These are phyloP conservation scores for Theonella swinhoei DNA, from an alignment of 37 sponge, comb jelly and placozoan genomes.

Conservation along the genomic window DNA sequence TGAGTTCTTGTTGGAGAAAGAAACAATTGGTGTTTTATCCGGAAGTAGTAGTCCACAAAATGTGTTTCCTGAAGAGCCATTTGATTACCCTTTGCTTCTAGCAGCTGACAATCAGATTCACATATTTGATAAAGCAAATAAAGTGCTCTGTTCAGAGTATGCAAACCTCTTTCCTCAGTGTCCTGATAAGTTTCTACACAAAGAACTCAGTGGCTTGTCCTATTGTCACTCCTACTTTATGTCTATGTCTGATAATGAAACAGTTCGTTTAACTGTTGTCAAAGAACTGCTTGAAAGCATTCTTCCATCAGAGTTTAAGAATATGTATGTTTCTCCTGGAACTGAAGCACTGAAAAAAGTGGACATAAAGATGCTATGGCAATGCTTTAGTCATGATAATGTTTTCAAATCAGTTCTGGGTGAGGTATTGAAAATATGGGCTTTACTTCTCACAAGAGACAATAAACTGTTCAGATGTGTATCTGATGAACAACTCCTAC, in stretches of 20 bases:
- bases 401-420: slow-evolving; percentile 13
- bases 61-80: slow-evolving; percentile 38
- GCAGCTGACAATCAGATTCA: slow-evolving; percentile 40
- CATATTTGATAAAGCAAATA: slow-evolving; percentile 26
- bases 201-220: slow-evolving; percentile 3
- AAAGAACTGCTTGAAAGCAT: not conserved
- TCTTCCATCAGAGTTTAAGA: slow-evolving; percentile 4
- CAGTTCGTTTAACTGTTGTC: not conserved
- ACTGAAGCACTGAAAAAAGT: not conserved
- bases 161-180: not conserved
- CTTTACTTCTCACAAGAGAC: slow-evolving; percentile 30
- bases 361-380: slow-evolving; percentile 9
- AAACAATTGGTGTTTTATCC: no score
- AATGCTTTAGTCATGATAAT: slow-evolving; percentile 20
- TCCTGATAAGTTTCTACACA: slow-evolving; percentile 22
- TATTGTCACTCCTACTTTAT: slow-evolving; percentile 9
- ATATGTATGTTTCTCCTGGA: not conserved
- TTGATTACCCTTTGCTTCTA: slow-evolving; percentile 42
- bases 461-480: slow-evolving; percentile 16
- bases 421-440: slow-evolving; percentile 13
- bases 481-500: not conserved
- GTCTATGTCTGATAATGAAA: not conserved
- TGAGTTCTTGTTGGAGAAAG: not conserved
- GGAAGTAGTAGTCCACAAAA: no score
- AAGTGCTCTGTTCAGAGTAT: slow-evolving; percentile 35